Conservation (phyloP, 2,797 vertebrate species). For the Lacerta viridis region DNA sequence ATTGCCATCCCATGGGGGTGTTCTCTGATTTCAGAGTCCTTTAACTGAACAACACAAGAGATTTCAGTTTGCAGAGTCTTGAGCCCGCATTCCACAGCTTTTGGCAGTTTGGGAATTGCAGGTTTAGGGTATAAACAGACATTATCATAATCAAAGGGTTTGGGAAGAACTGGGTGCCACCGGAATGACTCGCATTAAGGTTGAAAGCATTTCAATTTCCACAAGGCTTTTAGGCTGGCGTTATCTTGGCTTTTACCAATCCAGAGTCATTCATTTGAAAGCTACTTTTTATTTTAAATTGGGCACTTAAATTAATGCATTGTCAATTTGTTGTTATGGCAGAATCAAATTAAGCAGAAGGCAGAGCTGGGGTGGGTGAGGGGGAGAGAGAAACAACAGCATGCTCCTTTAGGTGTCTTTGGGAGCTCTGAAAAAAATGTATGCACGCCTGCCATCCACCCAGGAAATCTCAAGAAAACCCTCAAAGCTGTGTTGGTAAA, state of each 20-base stretch:
- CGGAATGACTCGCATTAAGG: slow-evolving; percentile 63
- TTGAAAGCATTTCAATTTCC: slow-evolving; percentile 68
- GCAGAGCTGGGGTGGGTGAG: slow-evolving; percentile 42
- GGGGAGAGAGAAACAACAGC: slow-evolving; percentile 52
- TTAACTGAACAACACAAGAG: not conserved
- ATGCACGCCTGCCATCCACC: slow-evolving; percentile 50
- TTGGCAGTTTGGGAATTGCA: not conserved
- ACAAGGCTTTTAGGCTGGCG: slow-evolving; percentile 68
- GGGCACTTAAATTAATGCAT: slow-evolving; percentile 78
- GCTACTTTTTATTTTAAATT: slow-evolving; percentile 61
- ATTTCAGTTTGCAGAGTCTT: not conserved
- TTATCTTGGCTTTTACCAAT: slow-evolving; percentile 72
- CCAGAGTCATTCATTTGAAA: slow-evolving; percentile 70
- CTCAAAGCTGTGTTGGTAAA: slow-evolving; percentile 61
- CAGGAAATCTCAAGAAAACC: slow-evolving; percentile 68
- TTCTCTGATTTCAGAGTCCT: slow-evolving; percentile 13
- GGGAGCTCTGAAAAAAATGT: slow-evolving; percentile 60
- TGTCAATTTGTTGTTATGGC: slow-evolving; percentile 74
- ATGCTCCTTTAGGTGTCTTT: slow-evolving; percentile 61
- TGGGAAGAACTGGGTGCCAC: slow-evolving; percentile 42
- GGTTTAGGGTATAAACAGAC: slow-evolving; percentile 14
- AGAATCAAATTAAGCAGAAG: slow-evolving; percentile 75
- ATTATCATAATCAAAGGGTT: slow-evolving; percentile 24
- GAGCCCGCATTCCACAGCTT: not conserved
- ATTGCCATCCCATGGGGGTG: not conserved